Percentiles rank a stretch among this genome's conserved stretches.
These are phyloP conservation scores for Chloroceryle amazona DNA, from an alignment of 2,797 vertebrate genomes.

Conservation along the genomic window DNA sequence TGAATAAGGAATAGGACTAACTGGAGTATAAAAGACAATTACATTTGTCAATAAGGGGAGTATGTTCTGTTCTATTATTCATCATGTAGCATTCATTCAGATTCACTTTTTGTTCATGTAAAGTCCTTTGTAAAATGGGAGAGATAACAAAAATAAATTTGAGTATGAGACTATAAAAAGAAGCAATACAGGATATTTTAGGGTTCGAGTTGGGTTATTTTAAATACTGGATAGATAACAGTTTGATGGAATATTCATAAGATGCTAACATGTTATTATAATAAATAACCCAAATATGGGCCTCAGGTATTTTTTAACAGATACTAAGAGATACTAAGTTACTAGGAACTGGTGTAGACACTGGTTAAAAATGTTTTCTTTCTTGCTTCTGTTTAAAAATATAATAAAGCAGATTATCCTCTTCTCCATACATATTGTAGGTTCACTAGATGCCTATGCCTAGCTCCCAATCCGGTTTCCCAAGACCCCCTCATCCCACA, in stretches of 20 bases:
- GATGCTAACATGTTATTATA: neutral
- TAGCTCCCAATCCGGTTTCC: slow-evolving; percentile 77
- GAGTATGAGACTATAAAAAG: neutral
- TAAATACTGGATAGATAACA: neutral
- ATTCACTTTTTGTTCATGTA: neutral
- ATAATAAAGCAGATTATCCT: slow-evolving; percentile 77
- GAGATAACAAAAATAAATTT: neutral
- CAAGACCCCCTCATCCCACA: slow-evolving; percentile 78
- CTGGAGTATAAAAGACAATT: neutral
- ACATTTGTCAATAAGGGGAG: slow-evolving; percentile 4
- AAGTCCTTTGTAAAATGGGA: slow-evolving; percentile 5
- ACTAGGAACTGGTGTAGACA: slow-evolving; percentile 35
- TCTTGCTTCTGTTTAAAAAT: slow-evolving; percentile 68
- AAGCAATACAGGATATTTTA: neutral
- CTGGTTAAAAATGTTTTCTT: slow-evolving; percentile 63
- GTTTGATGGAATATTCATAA: slow-evolving; percentile 1
- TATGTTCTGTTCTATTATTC: slow-evolving; percentile 19
- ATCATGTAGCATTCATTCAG: neutral
- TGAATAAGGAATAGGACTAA: neutral
- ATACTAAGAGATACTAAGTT: neutral
- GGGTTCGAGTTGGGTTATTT: neutral
- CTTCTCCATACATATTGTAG: slow-evolving; percentile 76
- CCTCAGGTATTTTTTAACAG: neutral
- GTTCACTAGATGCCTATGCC: slow-evolving; percentile 78
- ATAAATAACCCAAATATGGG: neutral